Base-by-base conservation (phyloP, 2,888 invertebrate species). In the Drosophila ochracea region DNA sequence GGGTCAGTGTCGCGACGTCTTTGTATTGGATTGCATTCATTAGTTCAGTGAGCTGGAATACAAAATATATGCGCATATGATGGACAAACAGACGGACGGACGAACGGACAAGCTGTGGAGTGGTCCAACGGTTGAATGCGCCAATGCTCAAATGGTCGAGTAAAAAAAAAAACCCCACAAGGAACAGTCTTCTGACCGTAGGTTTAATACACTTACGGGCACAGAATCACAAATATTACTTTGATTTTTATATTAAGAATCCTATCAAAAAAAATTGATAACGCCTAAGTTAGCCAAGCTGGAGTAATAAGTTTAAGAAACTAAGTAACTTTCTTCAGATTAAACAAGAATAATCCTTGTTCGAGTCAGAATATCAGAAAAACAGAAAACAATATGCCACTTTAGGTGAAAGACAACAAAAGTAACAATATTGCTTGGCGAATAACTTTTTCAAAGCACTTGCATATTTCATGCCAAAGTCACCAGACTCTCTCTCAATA, bases 11-110 rank as follows among this genome's bases (percentile, higher is more conserved):
- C 60, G 74, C 78, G 65, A 69, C 71, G 65, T 73, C 68, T 78
- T 82, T 72, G 76, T 75, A 68, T 76, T 74, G 75, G 74, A 76
- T 79, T 80, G 84, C 85, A 84, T 89, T 92, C 85, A 89, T 88
- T 88, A 86, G 90, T 89, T 92, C 92, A 92, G 73, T 92, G 92
- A 91, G 90, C 91, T 89, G 92, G 91, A 92, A 92, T 90, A 78
- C 87, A 89, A 92, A 91, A 91, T 92, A 91, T 92, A 92, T 92
- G 91, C 90, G 91, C 92, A 91, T 92, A 90, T 92, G 91, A 91
- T 84, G 87, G 91, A 92, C 91, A 88, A 82, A 68, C 61, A 69
- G 77, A 54, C 86, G 84, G 53, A 55, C 41, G 41, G 55, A 31
- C 25, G 55, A 64, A 31, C 33, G 53, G 53, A 60, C 50, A 66